Evolutionary conservation across 1,140 invertebrate species (phyloP).

Genomic region (Brachionus rotundiformis): DNA sequence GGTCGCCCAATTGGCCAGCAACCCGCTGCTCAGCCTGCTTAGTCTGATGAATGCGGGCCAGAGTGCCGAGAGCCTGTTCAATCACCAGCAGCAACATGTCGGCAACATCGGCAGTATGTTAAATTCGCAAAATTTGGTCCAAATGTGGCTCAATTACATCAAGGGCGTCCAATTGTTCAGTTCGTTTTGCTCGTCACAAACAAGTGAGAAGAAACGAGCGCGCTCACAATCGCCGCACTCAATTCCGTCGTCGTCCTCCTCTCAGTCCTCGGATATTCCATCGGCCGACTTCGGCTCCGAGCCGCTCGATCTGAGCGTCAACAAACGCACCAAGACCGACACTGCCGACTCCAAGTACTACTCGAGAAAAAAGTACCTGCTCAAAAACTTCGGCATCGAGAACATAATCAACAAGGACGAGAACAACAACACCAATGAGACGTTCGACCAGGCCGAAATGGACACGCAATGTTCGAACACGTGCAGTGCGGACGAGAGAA

Average conservation of each 20-base stretch:
- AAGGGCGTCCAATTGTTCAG: neutral
- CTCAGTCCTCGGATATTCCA: neutral
- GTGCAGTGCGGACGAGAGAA: conserved; percentile 31
- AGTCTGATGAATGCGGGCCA: neutral
- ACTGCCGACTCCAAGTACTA: conserved; percentile 5
- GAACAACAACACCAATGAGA: neutral
- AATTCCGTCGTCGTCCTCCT: conserved; percentile 22
- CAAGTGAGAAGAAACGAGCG: neutral
- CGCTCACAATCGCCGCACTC: conserved; percentile 16
- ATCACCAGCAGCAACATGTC: neutral
- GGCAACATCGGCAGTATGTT: conserved; percentile 1
- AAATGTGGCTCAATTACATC: conserved; percentile 22
- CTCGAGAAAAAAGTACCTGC: neutral
- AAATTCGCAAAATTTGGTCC: conserved; percentile 16
- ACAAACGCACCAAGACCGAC: neutral
- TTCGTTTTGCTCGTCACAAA: neutral
- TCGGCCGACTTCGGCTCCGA: conserved; percentile 10
- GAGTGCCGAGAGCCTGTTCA: neutral
- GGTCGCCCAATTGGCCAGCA: neutral
- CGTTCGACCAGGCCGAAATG: neutral
- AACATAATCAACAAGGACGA: neutral
- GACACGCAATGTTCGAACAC: neutral
- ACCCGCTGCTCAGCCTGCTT: neutral
- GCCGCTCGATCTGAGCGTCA: neutral
- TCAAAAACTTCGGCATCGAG: neutral